Evolutionary conservation across 2,113 vertebrate species (phyloP), one percentile per base, ranked within the genome.

Genomic region (Phalacrocorax aristotelis): DNA sequence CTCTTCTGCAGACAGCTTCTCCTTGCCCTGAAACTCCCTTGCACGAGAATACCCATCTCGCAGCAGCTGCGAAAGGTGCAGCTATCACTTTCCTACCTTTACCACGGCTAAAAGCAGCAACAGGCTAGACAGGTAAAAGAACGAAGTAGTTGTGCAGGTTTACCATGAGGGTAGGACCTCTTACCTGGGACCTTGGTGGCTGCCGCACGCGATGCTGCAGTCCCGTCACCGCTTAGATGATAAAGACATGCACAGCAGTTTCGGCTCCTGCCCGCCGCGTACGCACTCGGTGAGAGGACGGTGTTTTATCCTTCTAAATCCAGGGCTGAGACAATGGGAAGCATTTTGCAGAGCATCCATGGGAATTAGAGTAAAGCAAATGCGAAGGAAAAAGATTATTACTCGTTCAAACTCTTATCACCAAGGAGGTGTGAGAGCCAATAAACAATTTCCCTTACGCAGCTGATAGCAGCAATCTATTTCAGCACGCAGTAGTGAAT

Each of bases 361-460:
- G 21, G 19, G 15, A 83, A 75, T 46, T 3, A 2, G 16, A 57
- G 22, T 60, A 34, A 16, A 58, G 17, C 2, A 46, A 55, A 26
- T 0, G 1, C 0, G 0, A 54, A 25, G 48, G 29, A 49, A 75
- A 60, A 26, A 32, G 34, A 10, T 5, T 5, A 34, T 44, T 6
- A 25, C 25, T 75, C 57, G 34, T 74, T 7, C 13, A 46, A 84
- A 42, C 9, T 14, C 62, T 62, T 19, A 46, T 11, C 72, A 40
- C n/a, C 5, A 0, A 26, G 57, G 15, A 42, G 25, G 30, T 0
- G 49, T 0, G 7, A 85, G 29, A 46, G 1, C 34, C 36, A 7
- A 42, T 0, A 34, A 74, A 48, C 15, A 11, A 22, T 20, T 42
- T 49, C 61, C 19, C 5, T 25, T 21, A 11, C 0, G 2, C 40